Conservation (phyloP, 1,140 invertebrate genomes). For the Steinernema khuongi region DNA sequence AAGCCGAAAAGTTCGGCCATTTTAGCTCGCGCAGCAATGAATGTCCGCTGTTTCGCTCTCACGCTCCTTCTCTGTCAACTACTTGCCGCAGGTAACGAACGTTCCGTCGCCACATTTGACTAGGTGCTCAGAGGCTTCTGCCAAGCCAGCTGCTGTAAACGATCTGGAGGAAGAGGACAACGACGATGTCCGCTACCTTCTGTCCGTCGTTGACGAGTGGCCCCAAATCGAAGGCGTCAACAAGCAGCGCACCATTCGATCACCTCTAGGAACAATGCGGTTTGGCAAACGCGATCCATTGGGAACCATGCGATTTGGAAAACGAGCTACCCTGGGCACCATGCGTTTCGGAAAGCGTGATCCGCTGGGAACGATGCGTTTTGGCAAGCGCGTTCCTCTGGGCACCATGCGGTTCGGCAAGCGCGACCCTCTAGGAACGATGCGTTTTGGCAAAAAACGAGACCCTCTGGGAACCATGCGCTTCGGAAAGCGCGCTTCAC, state of each 20-base stretch:
- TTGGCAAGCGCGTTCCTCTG: conserved; percentile 28
- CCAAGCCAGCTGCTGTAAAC: not conserved
- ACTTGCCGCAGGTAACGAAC: not conserved
- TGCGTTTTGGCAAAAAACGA: conserved; percentile 32
- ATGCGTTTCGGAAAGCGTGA: conserved; percentile 19
- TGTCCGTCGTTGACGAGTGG: conserved; percentile 19
- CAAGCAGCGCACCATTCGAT: conserved; percentile 26
- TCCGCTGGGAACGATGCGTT: conserved; percentile 28
- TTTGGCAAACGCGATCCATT: conserved; percentile 45
- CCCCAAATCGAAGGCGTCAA: conserved; percentile 8
- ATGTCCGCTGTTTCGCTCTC: conserved; percentile 4
- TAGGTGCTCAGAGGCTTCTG: not conserved
- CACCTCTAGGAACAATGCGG: conserved; percentile 55
- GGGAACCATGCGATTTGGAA: conserved; percentile 33
- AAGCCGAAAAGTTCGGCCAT: conserved; percentile 1
- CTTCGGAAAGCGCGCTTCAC: conserved; percentile 25
- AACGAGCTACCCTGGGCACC: conserved; percentile 6
- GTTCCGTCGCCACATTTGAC: not conserved
- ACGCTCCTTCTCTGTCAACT: conserved; percentile 13
- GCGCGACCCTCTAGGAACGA: conserved; percentile 28
- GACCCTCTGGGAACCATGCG: conserved; percentile 28
- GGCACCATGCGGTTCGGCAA: conserved; percentile 41
- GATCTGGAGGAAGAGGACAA: conserved; percentile 17
- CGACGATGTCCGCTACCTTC: not conserved
- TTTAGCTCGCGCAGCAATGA: conserved; percentile 15